Base-by-base conservation (phyloP, 2,113 vertebrate genomes). In the Corydoras maculifer region DNA sequence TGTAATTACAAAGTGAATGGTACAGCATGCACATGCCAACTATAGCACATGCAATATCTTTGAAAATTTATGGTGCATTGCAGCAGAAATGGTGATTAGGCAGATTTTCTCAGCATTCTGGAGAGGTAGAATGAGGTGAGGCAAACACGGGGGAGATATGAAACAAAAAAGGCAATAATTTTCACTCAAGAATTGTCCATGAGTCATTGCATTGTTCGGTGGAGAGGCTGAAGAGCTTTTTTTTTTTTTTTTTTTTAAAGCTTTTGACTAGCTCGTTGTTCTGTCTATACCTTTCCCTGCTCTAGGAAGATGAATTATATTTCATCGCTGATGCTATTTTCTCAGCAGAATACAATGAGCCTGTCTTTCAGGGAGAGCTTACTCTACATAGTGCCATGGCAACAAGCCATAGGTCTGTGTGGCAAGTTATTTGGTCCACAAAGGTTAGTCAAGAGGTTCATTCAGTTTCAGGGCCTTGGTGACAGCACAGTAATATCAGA, bases 391-490 rank as follows among this genome's bases (percentile, higher is more conserved):
- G 66, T 58, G 62, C 74, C 72, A 78, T 79, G 74, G 79, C 77
- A 79, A 77, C 77, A 76, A 70, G 65, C 74, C 73, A 78, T 43
- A 15, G 74, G 65, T 68, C 72, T 59, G 69, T 48, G 59, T 9
- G 54, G 60, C 65, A 75, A 76, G 60, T 75, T 78, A 75, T 78
- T 59, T 75, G 73, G 51, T 66, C 55, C 65, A 65, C 57, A 76
- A 75, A 81, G 77, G 72, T 76, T 80, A 75, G 74, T 78, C 68
- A 70, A 74, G 70, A 72, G 77, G 75, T 75, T 79, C 75, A 76
- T 74, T 62, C 70, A 68, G 68, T 72, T 79, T 69, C 74, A 77
- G 79, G 70, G 75, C 79, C 72, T 71, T 64, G 51, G 79, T 77
- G 73, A 74, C 61, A 73, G 53, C 49, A 57, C 65, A 35, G 73